Evolutionary conservation across 2,797 vertebrate genomes (phyloP).

Genomic region (Ispidina picta): DNA sequence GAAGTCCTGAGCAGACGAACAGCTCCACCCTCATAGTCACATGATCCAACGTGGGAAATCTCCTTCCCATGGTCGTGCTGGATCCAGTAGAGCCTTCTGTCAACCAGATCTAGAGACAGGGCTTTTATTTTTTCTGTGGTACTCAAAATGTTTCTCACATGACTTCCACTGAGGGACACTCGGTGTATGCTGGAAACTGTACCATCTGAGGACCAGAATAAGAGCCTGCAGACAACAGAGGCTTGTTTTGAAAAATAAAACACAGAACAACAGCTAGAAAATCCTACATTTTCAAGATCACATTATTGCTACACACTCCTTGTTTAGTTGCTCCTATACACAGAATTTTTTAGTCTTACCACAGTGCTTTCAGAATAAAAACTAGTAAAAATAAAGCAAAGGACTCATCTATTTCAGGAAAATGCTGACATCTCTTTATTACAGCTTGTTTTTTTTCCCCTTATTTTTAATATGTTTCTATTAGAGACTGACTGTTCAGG

Average conservation of each 20-base stretch:
- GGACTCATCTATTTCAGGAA: neutral
- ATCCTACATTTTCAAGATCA: neutral
- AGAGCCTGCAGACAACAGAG: conserved; percentile 77
- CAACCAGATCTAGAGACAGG: conserved; percentile 80
- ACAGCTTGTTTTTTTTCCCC: neutral
- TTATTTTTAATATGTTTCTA: neutral
- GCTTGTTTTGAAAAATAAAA: neutral
- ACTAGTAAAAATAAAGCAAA: neutral
- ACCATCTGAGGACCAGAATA: conserved; percentile 90
- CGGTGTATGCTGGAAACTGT: conserved; percentile 80
- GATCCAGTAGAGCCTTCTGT: conserved; percentile 88
- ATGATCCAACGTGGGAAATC: conserved; percentile 80
- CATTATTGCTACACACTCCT: neutral
- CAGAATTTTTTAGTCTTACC: neutral
- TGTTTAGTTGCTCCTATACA: neutral
- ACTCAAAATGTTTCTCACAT: conserved; percentile 76
- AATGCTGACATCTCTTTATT: neutral
- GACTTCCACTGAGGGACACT: conserved; percentile 69
- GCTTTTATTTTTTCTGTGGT: conserved; percentile 72
- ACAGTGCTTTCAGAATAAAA: neutral
- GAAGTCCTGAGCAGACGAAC: conserved; percentile 76
- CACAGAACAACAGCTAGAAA: neutral
- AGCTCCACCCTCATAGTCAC: conserved; percentile 84
- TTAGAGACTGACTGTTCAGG: neutral
- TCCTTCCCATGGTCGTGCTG: conserved; percentile 73